Evolutionary conservation across 2,888 invertebrate genomes (phyloP).

Genomic region (Rhagonycha fulva): DNA sequence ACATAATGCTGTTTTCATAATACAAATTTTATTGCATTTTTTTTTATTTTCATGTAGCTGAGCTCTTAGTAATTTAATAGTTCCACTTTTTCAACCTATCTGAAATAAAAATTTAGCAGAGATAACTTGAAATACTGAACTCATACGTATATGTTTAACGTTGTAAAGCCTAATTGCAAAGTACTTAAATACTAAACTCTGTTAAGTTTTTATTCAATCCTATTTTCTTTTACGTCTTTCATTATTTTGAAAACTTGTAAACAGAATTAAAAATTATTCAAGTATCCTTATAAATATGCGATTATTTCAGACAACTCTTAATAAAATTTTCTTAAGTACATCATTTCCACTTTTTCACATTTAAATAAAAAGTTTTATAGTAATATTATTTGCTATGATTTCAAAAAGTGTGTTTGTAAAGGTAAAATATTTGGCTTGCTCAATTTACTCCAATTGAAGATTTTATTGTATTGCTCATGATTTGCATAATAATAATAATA

Average conservation of each 20-base stretch:
- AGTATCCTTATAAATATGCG: background rate
- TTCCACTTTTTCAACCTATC: background rate
- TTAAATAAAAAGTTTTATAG: background rate
- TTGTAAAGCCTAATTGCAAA: no score
- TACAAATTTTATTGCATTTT: no score
- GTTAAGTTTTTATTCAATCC: no score
- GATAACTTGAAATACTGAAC: no score
- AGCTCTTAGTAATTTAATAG: background rate
- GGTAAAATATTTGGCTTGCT: background rate
- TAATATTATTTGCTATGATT: background rate
- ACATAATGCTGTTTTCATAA: no score
- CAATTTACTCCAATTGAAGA: background rate
- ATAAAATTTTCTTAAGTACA: background rate
- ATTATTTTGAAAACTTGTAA: background rate
- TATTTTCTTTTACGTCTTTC: background rate
- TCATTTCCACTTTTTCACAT: background rate
- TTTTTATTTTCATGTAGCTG: background rate
- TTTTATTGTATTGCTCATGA: background rate
- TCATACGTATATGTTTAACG: no score
- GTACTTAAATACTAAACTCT: background rate
- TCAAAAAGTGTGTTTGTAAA: background rate
- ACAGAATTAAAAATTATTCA: background rate
- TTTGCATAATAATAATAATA: background rate
- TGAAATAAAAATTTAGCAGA: background rate
- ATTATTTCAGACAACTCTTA: background rate